phyloP scores from a whole-genome alignment of 1,140 invertebrate species.

The Lepidurus packardi region DNA sequence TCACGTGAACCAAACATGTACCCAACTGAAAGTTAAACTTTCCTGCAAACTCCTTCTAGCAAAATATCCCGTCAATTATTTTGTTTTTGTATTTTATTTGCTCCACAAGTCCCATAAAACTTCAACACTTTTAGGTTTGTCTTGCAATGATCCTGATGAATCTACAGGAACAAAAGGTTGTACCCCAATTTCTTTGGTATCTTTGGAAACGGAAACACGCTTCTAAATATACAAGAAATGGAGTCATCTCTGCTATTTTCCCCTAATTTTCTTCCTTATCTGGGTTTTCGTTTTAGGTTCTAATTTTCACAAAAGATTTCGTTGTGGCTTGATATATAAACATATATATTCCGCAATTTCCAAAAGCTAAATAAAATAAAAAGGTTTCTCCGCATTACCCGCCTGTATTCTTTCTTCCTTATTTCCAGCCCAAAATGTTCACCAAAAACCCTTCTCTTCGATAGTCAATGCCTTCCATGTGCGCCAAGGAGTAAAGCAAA shows the following conservation, averaged over 20 bases:
- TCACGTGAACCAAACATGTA: background rate
- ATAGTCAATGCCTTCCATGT: conserved; percentile 31
- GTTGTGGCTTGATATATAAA: background rate
- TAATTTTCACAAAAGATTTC: background rate
- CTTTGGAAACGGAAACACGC: no score
- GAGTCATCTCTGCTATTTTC: background rate
- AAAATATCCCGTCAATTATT: background rate
- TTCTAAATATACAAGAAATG: no score
- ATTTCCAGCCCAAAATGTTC: background rate
- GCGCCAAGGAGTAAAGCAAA: conserved; percentile 30
- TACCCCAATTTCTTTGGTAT: no score
- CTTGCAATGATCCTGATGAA: background rate
- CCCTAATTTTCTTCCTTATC: background rate
- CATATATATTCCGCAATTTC: background rate
- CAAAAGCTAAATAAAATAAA: background rate
- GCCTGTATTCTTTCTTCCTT: background rate
- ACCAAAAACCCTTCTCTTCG: conserved; percentile 8
- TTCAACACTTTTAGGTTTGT: background rate
- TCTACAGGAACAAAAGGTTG: no score
- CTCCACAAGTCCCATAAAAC: background rate
- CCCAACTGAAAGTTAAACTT: background rate
- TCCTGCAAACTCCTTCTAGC: background rate
- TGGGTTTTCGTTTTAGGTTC: background rate
- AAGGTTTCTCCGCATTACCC: background rate
- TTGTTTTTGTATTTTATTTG: background rate